Evolutionary conservation across 2,113 vertebrate species (phyloP).

Genomic region (Ailuropoda melanoleuca): DNA sequence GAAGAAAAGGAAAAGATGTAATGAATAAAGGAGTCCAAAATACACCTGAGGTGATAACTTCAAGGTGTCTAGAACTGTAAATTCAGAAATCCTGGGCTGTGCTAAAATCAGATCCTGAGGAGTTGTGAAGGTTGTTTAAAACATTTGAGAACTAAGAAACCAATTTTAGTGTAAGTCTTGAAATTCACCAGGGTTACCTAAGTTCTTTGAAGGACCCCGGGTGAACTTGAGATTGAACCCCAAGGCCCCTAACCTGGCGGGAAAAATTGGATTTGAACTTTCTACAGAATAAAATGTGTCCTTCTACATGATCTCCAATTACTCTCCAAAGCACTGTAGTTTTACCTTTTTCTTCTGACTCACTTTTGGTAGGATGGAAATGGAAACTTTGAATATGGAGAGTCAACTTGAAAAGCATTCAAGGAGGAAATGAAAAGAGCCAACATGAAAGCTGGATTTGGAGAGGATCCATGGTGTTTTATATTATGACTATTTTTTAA

Average conservation of each 20-base stretch:
- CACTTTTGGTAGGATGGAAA: not conserved
- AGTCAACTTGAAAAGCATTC: not conserved
- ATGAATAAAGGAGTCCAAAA: not conserved
- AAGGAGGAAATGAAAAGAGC: not conserved
- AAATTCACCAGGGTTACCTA: not conserved
- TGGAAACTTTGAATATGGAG: not conserved
- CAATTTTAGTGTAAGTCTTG: not conserved
- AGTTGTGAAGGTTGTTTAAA: constrained; percentile 16
- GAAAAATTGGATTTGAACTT: constrained; percentile 22
- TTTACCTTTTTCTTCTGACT: not conserved
- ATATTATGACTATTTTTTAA: not conserved
- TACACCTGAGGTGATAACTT: not conserved
- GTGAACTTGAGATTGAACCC: constrained; percentile 20
- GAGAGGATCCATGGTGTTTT: not conserved
- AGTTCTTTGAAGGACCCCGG: constrained; percentile 2
- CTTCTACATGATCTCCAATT: not conserved
- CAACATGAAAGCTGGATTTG: not conserved
- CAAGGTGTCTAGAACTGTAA: not conserved
- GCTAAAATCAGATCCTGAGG: constrained; percentile 1
- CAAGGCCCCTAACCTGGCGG: not conserved
- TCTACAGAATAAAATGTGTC: not conserved
- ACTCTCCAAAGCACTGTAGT: not conserved
- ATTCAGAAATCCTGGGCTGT: constrained; percentile 28
- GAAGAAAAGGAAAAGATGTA: not conserved
- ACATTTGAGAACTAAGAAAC: constrained; percentile 31